Base-by-base conservation (phyloP, 2,797 vertebrate genomes). In the Peromyscus attwateri region DNA sequence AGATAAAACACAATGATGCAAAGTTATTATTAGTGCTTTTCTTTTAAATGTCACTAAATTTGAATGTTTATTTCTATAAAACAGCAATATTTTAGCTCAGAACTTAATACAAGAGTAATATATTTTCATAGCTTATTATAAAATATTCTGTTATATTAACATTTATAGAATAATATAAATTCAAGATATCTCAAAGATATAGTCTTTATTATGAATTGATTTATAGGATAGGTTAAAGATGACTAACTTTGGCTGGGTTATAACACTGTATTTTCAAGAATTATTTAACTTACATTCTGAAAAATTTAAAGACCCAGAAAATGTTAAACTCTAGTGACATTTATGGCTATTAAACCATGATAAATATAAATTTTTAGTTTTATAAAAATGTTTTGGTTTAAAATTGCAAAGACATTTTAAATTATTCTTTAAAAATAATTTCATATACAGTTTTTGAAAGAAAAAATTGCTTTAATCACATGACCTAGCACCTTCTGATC, bases 21-120 rank as follows among this genome's bases (percentile, higher is more conserved):
- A 91, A 92, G 57, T 82, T 82, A 94, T 52, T 92, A 92, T 60
- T 77, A 80, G 11, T 66, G 55, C 10, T 93, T 96, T 94, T 83
- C 71, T 70, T 89, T 90, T 34, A 40, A 29, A 93, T 71, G 60
- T 70, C 40, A 84, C 70, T 94, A 70, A 87, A 29, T 97, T 68
- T 71, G 11, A 92, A 82, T 68, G 3, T 55, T 95, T 85, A 55
- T 55, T 92, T 91, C 25, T 82, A 75, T 76, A 79, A 88, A 81
- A 84, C 31, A 60, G 13, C 60, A 80, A 49, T 91, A 29, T 95
- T 87, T 96, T 85, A 90, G 29, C 31, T 62, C 95, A 84, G 3
- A 62, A 49, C 16, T 62, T 91, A 81, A 88, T 90, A 29, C 0
- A 91, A 95, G 23, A 95, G 68, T 60, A 90, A 85, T 40, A 57